phyloP scores from a whole-genome alignment of 2,113 vertebrate species.

The Baryphthengus martii region DNA sequence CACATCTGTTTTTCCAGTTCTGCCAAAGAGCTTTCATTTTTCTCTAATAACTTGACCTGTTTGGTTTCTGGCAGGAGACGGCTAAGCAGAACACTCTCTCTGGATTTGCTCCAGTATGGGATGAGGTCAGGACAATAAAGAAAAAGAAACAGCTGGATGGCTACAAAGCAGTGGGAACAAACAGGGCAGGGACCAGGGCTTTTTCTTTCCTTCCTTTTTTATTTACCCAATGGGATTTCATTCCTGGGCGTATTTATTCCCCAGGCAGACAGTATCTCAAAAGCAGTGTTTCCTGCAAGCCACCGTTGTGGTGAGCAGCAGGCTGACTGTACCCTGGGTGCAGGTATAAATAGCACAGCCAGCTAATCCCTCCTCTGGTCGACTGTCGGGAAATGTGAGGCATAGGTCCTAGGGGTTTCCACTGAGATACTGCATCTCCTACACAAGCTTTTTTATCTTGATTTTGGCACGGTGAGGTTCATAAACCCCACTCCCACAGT shows the following conservation, averaged over 20 bases:
- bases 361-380: neutral
- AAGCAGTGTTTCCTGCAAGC: neutral
- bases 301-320: neutral
- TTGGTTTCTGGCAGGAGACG: conserved; percentile 59
- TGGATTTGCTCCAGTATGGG: conserved; percentile 36
- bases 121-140: conserved; percentile 58
- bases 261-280: neutral
- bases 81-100: conserved; percentile 42
- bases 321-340: neutral
- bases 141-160: conserved; percentile 48
- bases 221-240: neutral
- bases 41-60: conserved; percentile 69
- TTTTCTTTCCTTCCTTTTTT: conserved; percentile 32
- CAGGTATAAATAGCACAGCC: conserved; percentile 2
- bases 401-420: neutral
- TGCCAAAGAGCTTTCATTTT: conserved; percentile 65
- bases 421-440: neutral
- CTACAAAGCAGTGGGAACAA: conserved; percentile 32
- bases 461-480: neutral
- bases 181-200: neutral
- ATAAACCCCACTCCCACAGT: neutral
- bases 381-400: neutral
- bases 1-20: conserved; percentile 69
- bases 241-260: neutral
- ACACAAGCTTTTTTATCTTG: neutral